These are phyloP conservation scores for Semotilus atromaculatus DNA, from an alignment of 2,797 vertebrate genomes.

Conservation along the genomic window DNA sequence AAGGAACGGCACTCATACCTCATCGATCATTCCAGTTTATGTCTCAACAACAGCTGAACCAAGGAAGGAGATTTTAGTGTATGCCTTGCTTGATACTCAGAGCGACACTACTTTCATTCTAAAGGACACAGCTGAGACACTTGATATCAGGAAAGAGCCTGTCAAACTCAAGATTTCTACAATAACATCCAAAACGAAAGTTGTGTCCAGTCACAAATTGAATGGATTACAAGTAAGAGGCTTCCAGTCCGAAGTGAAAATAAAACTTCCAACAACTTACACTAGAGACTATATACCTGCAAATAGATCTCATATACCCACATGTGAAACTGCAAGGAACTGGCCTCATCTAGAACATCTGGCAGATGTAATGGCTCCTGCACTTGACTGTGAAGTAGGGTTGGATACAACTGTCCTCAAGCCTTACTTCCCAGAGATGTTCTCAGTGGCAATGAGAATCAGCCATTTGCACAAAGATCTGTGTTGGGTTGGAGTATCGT, in stretches of 20 bases:
- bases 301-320: slow-evolving; percentile 42
- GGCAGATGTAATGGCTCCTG: slow-evolving; percentile 3
- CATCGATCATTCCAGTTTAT: slow-evolving; percentile 19
- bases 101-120: slow-evolving; percentile 52
- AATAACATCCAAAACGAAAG: slow-evolving; percentile 46
- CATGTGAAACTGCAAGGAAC: slow-evolving; percentile 7
- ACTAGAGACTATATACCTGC: slow-evolving; percentile 51
- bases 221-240: slow-evolving; percentile 35
- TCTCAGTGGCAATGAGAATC: too few relatives aligned
- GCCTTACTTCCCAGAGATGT: too few relatives aligned
- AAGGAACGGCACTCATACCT: neutral
- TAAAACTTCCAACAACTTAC: slow-evolving; percentile 42
- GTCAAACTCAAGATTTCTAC: slow-evolving; percentile 52
- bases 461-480: too few relatives aligned
- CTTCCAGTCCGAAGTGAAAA: slow-evolving; percentile 18
- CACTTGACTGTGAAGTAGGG: neutral
- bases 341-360: slow-evolving; percentile 30
- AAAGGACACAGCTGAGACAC: slow-evolving; percentile 30
- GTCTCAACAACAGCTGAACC: slow-evolving; percentile 9
- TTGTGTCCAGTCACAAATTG: slow-evolving; percentile 45
- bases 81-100: slow-evolving; percentile 11
- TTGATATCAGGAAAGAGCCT: slow-evolving; percentile 44
- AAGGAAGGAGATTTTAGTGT: slow-evolving; percentile 5
- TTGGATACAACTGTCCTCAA: neutral
- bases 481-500: too few relatives aligned